Evolutionary conservation across 2,113 vertebrate species (phyloP), one percentile per base, ranked within the genome.

Genomic region (Hippocampus barbouri): DNA sequence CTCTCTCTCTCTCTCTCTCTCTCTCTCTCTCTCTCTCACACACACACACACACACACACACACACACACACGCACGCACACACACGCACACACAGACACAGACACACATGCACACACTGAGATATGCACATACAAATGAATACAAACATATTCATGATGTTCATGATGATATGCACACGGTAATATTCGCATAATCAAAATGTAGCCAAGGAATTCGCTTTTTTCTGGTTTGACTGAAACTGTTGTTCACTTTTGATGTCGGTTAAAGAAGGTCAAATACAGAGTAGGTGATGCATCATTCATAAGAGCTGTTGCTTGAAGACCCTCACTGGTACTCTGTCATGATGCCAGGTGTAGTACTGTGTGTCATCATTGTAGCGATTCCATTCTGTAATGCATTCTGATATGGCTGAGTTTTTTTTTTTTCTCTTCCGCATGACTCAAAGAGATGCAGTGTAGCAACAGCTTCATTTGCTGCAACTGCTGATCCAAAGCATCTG

Each of bases 341-440:
- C 85, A 89, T 86, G 82, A 80, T 79, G 60, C 79, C 62, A n/a
- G 65, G 77, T 1, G 73, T 69, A 63, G 81, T 83, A 73, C 11
- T 83, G 82, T 82, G 85, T 71, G 83, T 57, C 82, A 21, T 80
- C 77, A 75, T 82, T 78, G 47, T 5, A 49, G 47, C 47, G 12
- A 14, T 49, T 49, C 4, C 47, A 14, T 49, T 49, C 47, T 49
- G 15, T 16, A 16, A 49, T 49, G 47, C 47, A 78, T 81, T 69
- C 69, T 25, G n/a, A 57, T 11, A 57, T 23, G 23, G 8, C 5
- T 4, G n/a, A 57, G 23, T 21, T 16, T 49, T 49, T 47, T 25
- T 25, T 25, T 49, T 16, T 16, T 49, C 47, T 49, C 47, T 49
- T 25, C 25, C 8, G 4, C 23, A 41, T 47, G 25, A 61, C 72